phyloP scores from a whole-genome alignment of 2,888 invertebrate genomes.

The Eristalis tenax region DNA sequence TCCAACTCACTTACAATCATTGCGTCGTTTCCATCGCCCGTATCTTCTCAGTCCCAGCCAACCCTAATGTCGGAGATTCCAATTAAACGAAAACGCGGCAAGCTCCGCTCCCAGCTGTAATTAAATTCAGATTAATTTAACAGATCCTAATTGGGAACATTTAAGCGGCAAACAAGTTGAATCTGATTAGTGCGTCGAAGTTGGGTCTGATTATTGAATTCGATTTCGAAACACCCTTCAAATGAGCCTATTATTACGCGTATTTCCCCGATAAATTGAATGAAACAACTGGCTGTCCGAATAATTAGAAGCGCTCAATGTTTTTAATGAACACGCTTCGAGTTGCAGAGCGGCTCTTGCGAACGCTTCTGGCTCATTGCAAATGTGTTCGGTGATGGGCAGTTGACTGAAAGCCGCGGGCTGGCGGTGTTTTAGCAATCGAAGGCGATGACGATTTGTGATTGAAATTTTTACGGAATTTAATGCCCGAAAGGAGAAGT shows the following conservation, averaged over 20 bases:
- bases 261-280: not conserved
- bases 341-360: not conserved
- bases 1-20: not conserved
- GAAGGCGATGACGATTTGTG: not conserved
- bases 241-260: not conserved
- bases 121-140: conserved; percentile 10
- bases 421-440: not conserved
- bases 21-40: not conserved
- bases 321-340: not conserved
- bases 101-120: not conserved
- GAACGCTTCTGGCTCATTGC: not conserved
- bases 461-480: too few relatives aligned
- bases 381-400: not conserved
- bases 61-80: not conserved
- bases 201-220: not conserved
- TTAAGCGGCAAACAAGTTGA: not conserved
- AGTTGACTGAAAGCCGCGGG: not conserved
- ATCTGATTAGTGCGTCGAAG: not conserved
- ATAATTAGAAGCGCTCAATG: not conserved
- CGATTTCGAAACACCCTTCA: not conserved
- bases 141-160: conserved; percentile 7
- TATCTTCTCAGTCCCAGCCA: not conserved
- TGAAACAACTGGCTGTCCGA: not conserved
- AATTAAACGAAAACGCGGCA: not conserved
- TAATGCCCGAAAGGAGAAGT: too few relatives aligned